Evolutionary conservation across 2,113 vertebrate genomes (phyloP).

Genomic region (Malurus alboscapulatus): DNA sequence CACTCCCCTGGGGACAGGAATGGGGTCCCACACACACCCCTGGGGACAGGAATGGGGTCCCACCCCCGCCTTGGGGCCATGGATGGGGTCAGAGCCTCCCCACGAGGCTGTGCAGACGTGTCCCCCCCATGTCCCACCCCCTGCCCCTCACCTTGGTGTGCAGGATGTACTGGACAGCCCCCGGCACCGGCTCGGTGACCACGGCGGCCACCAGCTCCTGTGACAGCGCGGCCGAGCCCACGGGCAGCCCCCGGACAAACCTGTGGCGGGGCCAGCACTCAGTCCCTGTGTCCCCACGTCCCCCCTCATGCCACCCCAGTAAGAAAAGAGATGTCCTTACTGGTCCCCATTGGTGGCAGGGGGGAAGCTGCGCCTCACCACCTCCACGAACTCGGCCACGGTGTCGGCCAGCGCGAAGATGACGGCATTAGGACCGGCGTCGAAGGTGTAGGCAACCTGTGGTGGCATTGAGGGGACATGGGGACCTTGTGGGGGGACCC

Average conservation of each 20-base stretch:
- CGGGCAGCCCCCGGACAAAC: constrained; percentile 83
- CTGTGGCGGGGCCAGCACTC: background rate
- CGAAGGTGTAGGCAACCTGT: constrained; percentile 87
- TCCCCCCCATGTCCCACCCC: fast-evolving
- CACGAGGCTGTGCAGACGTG: fast-evolving
- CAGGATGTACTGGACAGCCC: constrained; percentile 84
- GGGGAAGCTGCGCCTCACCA: constrained; percentile 85
- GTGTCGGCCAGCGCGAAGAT: constrained; percentile 83
- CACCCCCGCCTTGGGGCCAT: background rate
- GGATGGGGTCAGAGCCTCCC: too few species aligned
- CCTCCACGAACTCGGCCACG: constrained; percentile 82
- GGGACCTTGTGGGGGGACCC: background rate
- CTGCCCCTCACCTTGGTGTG: constrained; percentile 80
- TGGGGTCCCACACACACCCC: background rate
- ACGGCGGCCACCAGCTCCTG: constrained; percentile 73
- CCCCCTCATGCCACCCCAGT: fast-evolving
- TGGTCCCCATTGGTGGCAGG: constrained; percentile 77
- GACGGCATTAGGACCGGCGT: constrained; percentile 93
- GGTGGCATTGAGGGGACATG: fast-evolving
- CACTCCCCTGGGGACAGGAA: background rate
- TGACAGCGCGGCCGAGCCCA: constrained; percentile 51
- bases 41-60: background rate
- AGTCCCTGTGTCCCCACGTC: fast-evolving
- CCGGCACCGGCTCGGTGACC: constrained; percentile 72
- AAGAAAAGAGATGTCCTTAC: constrained; percentile 62